A percentile compares a stretch with the other conserved stretches of the same genome.
phyloP scores from a whole-genome alignment of 2,113 vertebrate genomes.

The Cranoglanis bouderius region DNA sequence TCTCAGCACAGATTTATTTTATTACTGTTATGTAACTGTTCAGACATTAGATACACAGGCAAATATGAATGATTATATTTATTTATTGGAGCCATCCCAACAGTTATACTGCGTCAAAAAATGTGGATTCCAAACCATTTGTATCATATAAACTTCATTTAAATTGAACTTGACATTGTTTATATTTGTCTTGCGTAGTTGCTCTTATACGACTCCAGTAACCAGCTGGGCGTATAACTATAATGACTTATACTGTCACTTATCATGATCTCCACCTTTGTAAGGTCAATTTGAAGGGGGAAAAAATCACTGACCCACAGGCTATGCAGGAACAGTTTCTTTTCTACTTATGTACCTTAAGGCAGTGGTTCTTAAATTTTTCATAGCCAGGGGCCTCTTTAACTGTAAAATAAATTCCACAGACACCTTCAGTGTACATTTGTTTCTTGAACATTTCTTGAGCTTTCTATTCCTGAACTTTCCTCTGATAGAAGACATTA shows the following conservation, averaged over 20 bases:
- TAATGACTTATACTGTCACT: background rate
- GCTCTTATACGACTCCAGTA: background rate
- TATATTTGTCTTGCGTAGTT: background rate
- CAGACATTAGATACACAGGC: background rate
- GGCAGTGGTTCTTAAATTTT: background rate
- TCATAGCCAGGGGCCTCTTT: background rate
- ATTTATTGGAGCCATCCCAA: background rate
- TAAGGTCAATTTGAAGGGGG: background rate
- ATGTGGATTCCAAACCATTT: background rate
- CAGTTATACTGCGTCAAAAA: background rate
- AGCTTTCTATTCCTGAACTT: background rate
- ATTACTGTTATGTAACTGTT: background rate
- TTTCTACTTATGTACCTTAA: background rate
- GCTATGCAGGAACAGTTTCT: background rate
- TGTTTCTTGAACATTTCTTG: background rate
- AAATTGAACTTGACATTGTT: background rate
- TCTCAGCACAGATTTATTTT: background rate
- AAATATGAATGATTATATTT: background rate
- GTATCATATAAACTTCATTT: background rate
- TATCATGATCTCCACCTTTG: background rate
- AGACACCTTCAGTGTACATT: background rate
- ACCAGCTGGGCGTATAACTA: background rate
- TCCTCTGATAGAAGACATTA: background rate
- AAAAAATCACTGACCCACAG: background rate
- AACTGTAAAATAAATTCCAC: background rate